phyloP scores from a whole-genome alignment of 2,888 invertebrate species.

The Brachypterus glaber region DNA sequence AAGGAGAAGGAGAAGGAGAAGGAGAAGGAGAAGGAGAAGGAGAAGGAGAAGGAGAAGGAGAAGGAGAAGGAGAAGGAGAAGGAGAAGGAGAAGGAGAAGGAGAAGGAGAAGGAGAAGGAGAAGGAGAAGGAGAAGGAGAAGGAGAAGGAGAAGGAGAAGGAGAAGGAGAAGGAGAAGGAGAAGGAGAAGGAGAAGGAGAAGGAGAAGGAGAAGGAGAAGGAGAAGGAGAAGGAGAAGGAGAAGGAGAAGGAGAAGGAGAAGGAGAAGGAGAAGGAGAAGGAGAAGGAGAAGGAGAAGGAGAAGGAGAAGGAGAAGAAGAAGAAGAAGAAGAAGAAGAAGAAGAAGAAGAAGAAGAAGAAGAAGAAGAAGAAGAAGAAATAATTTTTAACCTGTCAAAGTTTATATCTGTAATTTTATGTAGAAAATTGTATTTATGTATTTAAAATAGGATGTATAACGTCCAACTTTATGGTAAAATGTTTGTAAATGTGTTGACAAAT shows the following conservation, averaged over 20 bases:
- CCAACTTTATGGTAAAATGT: too few relatives aligned
- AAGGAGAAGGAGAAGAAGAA: slow-evolving; percentile 1
- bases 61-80: slow-evolving; percentile 1
- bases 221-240: slow-evolving; percentile 2
- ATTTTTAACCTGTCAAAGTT: too few relatives aligned
- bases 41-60: slow-evolving; percentile 2
- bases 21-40: slow-evolving; percentile 1
- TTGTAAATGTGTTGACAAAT: too few relatives aligned
- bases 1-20: slow-evolving; percentile 1
- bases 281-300: slow-evolving; percentile 2
- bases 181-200: slow-evolving; percentile 1
- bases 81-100: slow-evolving; percentile 1
- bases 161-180: slow-evolving; percentile 2
- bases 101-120: slow-evolving; percentile 2
- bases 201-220: slow-evolving; percentile 1
- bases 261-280: slow-evolving; percentile 1
- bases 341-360: too few relatives aligned
- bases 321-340: too few relatives aligned
- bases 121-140: slow-evolving; percentile 1
- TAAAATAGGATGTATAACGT: too few relatives aligned
- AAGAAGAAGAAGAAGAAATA: too few relatives aligned
- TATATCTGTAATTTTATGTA: too few relatives aligned
- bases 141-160: slow-evolving; percentile 1
- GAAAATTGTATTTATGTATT: too few relatives aligned
- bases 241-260: slow-evolving; percentile 1